Percentiles rank a stretch among this genome's conserved stretches.
phyloP scores from a whole-genome alignment of 2,113 vertebrate genomes.

The pig (Sus scrofa) region DNA sequence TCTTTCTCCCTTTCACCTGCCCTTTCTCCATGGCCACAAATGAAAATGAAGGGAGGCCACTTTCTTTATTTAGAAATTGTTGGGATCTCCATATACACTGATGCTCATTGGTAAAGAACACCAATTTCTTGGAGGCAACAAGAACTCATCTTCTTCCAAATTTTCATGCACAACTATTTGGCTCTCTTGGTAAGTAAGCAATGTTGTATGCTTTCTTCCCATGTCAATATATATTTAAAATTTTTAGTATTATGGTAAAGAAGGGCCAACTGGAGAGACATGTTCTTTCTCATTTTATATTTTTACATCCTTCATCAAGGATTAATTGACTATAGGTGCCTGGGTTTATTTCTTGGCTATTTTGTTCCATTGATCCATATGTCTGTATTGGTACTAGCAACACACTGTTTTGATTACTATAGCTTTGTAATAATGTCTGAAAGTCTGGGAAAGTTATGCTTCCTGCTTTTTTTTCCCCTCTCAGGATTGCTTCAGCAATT shows the following conservation, averaged over 20 bases:
- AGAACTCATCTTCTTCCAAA: background rate
- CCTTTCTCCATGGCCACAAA: background rate
- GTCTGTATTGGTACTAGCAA: no score
- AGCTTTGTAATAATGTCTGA: no score
- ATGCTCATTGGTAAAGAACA: no score
- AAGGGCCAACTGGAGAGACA: background rate
- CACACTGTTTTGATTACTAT: no score
- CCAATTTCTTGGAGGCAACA: background rate
- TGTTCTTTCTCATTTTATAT: background rate
- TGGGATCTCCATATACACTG: background rate
- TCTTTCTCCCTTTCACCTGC: background rate
- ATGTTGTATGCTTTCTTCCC: background rate
- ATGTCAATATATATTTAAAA: conserved; percentile 7
- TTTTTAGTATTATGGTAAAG: background rate
- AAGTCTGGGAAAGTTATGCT: no score
- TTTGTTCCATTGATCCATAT: no score
- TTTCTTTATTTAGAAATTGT: background rate
- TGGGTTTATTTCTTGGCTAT: no score
- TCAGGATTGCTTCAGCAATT: no score
- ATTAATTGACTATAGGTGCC: no score
- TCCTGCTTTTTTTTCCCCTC: no score
- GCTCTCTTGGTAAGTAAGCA: background rate
- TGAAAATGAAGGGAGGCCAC: background rate
- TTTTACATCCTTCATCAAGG: no score
- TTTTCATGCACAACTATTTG: background rate